These are phyloP conservation scores for Microplitis deprimator DNA, from an alignment of 2,888 invertebrate species.

Conservation along the genomic window DNA sequence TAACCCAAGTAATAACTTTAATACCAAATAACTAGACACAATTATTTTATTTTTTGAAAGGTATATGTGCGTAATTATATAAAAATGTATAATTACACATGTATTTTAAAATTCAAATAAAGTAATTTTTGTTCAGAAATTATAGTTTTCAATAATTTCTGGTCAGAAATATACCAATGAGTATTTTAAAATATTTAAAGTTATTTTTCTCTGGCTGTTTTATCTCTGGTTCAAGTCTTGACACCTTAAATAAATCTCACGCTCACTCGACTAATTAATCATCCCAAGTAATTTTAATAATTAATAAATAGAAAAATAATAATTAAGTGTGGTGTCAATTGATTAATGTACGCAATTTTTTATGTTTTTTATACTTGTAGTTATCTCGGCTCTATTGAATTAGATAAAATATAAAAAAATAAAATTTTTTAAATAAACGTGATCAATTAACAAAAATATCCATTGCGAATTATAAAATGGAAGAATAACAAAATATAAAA, in stretches of 20 bases:
- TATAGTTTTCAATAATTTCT: neutral
- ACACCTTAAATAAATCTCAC: neutral
- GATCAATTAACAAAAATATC: constrained; percentile 5
- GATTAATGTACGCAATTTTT: constrained; percentile 10
- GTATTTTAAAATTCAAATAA: neutral
- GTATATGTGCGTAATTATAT: neutral
- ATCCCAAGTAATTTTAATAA: neutral
- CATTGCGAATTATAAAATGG: neutral
- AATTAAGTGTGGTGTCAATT: constrained; percentile 13
- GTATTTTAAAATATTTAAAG: neutral
- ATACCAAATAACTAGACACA: neutral
- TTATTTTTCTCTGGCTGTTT: neutral
- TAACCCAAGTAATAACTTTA: neutral
- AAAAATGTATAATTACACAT: neutral
- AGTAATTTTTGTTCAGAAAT: neutral
- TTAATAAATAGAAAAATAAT: neutral
- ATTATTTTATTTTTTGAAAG: neutral
- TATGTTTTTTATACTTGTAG: constrained; percentile 26
- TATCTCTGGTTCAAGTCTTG: neutral
- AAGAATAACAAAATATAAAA: neutral
- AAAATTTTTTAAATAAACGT: neutral
- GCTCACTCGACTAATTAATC: neutral
- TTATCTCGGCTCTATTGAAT: constrained; percentile 9
- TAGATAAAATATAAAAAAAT: neutral
- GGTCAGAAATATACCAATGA: neutral